phyloP scores from a whole-genome alignment of 2,113 vertebrate species.

The Megaceryle torquata region DNA sequence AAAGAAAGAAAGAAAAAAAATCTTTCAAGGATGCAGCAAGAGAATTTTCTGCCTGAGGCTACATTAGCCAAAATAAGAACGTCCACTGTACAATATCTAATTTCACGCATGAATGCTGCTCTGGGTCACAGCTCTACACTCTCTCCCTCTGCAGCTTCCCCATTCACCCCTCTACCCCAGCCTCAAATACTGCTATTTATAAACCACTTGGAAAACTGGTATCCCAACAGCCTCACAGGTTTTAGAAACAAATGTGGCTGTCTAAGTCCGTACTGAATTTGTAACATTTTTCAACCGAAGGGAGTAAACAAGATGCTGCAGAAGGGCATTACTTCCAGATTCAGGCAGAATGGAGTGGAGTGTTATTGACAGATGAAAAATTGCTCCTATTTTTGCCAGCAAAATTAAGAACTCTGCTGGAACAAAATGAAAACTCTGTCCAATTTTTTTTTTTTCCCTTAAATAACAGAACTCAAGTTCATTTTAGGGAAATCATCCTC shows the following conservation, averaged over 20 bases:
- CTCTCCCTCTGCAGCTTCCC: neutral
- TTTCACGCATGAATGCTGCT: slow-evolving; percentile 48
- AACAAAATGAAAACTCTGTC: slow-evolving; percentile 24
- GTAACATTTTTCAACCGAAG: slow-evolving; percentile 13
- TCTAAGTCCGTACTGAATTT: slow-evolving; percentile 14
- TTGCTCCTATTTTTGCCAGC: slow-evolving; percentile 2
- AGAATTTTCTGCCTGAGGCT: slow-evolving; percentile 38
- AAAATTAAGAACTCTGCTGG: slow-evolving; percentile 27
- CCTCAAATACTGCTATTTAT: slow-evolving; percentile 22
- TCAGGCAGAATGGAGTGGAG: neutral
- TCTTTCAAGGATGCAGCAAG: slow-evolving; percentile 27
- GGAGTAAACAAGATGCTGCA: slow-evolving; percentile 26
- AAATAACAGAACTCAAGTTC: neutral
- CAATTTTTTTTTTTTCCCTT: neutral
- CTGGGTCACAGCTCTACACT: neutral
- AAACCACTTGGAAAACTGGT: neutral
- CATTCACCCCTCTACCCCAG: slow-evolving; percentile 6
- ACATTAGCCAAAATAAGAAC: slow-evolving; percentile 37
- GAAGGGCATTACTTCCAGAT: slow-evolving; percentile 3
- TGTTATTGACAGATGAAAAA: slow-evolving; percentile 39
- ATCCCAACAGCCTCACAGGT: slow-evolving; percentile 9
- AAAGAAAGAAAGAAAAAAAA: neutral
- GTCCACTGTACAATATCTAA: slow-evolving; percentile 33
- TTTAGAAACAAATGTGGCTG: slow-evolving; percentile 46
- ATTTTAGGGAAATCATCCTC: neutral